Conservation (phyloP, 2,888 invertebrate genomes). For the Rhagium mordax region DNA sequence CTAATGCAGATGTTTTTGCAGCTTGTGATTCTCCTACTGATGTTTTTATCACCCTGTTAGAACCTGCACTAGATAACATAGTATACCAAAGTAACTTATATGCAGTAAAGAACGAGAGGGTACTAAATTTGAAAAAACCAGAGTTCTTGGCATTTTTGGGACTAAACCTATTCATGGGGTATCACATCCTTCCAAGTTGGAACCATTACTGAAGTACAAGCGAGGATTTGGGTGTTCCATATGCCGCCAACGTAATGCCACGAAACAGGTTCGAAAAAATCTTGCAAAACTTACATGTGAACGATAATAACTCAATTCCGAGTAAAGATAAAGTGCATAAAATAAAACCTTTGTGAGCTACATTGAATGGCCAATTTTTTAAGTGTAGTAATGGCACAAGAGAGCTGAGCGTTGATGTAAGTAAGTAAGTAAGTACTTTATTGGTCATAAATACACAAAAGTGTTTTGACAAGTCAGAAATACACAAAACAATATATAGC, state of each 20-base stretch:
- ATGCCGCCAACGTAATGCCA: not conserved
- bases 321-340: not conserved
- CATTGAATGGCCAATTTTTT: no score
- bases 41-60: conserved; percentile 34
- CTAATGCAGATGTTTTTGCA: conserved; percentile 18
- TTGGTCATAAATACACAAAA: no score
- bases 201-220: not conserved
- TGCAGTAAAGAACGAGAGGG: conserved; percentile 34
- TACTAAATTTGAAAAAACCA: not conserved
- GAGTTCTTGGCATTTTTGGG: not conserved
- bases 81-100: conserved; percentile 48
- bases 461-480: no score
- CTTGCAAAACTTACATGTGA: not conserved
- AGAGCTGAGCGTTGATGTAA: not conserved
- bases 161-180: not conserved
- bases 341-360: not conserved
- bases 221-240: not conserved
- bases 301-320: not conserved
- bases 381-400: not conserved
- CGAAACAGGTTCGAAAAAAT: not conserved
- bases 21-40: conserved; percentile 24
- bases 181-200: not conserved
- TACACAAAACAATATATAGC: no score
- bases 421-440: no score
- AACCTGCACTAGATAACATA: conserved; percentile 35